A percentile compares a stretch with the other conserved stretches of the same genome.
phyloP scores from a whole-genome alignment of 2,113 vertebrate genomes.

The Stigmatopora nigra region DNA sequence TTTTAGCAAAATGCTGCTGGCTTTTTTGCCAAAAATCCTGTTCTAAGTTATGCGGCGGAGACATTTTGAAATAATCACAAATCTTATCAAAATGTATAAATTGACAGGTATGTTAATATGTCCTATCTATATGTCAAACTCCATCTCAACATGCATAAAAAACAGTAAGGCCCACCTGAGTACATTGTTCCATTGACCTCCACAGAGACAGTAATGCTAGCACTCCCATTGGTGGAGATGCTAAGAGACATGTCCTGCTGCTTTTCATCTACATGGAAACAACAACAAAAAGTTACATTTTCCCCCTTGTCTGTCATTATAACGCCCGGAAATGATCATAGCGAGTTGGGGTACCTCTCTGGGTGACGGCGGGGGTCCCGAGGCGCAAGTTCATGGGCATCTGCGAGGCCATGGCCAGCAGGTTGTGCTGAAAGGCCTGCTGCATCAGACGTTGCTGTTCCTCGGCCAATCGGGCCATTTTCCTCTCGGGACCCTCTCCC shows the following conservation, averaged over 20 bases:
- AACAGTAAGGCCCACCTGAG: slow-evolving; percentile 59
- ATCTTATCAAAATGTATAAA: no score
- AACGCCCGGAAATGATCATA: not conserved
- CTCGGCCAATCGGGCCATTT: slow-evolving; percentile 73
- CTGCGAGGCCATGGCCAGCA: slow-evolving; percentile 84
- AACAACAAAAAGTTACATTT: not conserved
- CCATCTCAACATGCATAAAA: no score
- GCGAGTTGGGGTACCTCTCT: slow-evolving; percentile 71
- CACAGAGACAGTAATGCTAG: slow-evolving; percentile 75
- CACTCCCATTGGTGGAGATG: slow-evolving; percentile 70
- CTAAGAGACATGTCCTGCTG: slow-evolving; percentile 72
- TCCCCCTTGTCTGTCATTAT: no score
- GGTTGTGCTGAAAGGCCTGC: slow-evolving; percentile 89
- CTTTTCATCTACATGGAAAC: slow-evolving; percentile 59
- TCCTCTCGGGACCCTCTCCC: slow-evolving; percentile 85
- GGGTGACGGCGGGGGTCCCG: slow-evolving; percentile 70
- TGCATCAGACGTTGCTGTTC: slow-evolving; percentile 92
- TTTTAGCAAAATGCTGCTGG: no score
- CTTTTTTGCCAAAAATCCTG: no score
- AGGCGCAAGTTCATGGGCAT: slow-evolving; percentile 85
- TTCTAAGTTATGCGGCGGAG: no score
- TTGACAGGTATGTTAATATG: no score
- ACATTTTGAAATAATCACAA: no score
- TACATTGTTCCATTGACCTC: slow-evolving; percentile 75
- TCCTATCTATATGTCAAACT: no score